Evolutionary conservation across 2,113 vertebrate species (phyloP), one percentile per base, ranked within the genome.

Genomic region (Calidris pygmaea): DNA sequence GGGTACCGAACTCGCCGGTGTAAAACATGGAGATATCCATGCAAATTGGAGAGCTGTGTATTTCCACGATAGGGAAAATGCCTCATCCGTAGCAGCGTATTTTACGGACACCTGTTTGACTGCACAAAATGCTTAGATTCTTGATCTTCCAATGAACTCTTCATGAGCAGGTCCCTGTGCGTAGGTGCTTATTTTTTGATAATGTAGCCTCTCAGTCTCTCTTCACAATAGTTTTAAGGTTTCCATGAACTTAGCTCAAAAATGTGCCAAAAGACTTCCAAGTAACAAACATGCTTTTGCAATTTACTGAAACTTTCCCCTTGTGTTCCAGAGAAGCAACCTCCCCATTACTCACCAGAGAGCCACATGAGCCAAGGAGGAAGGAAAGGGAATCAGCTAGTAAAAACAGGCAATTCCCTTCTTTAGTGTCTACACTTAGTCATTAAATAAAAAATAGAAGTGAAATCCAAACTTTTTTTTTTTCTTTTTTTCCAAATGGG

Each of bases 261-360:
- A 97, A 98, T 98, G 97, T 98, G 97, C 97, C 97, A 98, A 94
- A 97, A 96, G 97, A 95, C 91, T 98, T 98, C 98, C 97, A 98
- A 98, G 97, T 96, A 97, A 97, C 95, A 96, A 98, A 98, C 98
- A 98, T 98, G 97, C 97, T 98, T 98, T 98, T 98, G 97, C 98
- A 98, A 98, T 98, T 98, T 98, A 98, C 97, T 98, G 98, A 97
- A 98, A 97, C 96, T 97, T 96, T 97, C 97, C 98, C 95, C 95
- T 93, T 58, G 94, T 97, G 98, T 98, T 98, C 97, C 97, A 97
- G 97, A 98, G 98, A 98, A 96, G 97, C 97, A 97, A 91, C 97
- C 98, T 98, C 97, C 98, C 98, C 97, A 97, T 98, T 98, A 98
- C 97, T 98, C 98, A 98, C 97, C 94, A 97, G 97, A 98, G 97